A percentile compares a stretch with the other conserved stretches of the same genome.
Evolutionary conservation across 2,888 invertebrate genomes (phyloP).

Genomic region (Thecophora atra): DNA sequence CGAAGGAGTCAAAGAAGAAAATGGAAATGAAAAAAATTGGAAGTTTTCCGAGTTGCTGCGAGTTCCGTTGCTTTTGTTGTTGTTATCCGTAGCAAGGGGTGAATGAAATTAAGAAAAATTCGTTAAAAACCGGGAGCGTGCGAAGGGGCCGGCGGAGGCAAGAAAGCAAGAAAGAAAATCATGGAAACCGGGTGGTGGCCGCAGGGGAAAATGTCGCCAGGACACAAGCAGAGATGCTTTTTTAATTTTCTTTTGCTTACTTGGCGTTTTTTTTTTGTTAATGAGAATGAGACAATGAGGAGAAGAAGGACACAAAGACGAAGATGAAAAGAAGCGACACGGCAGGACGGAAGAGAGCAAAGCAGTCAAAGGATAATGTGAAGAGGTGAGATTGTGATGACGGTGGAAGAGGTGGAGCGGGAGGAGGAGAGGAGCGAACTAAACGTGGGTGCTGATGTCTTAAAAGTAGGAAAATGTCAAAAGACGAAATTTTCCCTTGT

Average conservation of each 20-base stretch:
- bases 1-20: too few relatives aligned
- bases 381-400: not conserved
- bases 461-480: not conserved
- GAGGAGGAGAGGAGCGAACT: not conserved
- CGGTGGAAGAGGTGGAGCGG: not conserved
- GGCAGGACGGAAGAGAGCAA: not conserved
- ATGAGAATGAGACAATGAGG: slow-evolving; percentile 37
- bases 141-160: too few relatives aligned
- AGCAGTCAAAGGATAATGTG: slow-evolving; percentile 2
- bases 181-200: slow-evolving; percentile 18
- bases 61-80: not conserved
- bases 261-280: slow-evolving; percentile 28
- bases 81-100: slow-evolving; percentile 32
- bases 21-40: slow-evolving; percentile 18
- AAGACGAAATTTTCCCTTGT: not conserved
- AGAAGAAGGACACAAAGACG: not conserved
- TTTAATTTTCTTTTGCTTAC: slow-evolving; percentile 31
- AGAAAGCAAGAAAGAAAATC: slow-evolving; percentile 38
- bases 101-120: slow-evolving; percentile 39
- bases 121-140: slow-evolving; percentile 26
- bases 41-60: slow-evolving; percentile 28
- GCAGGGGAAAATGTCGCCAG: slow-evolving; percentile 17
- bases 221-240: not conserved
- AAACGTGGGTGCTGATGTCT: not conserved
- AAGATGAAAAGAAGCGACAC: not conserved